phyloP scores from a whole-genome alignment of 2,888 invertebrate genomes.

The Eugnorisma glareosa region DNA sequence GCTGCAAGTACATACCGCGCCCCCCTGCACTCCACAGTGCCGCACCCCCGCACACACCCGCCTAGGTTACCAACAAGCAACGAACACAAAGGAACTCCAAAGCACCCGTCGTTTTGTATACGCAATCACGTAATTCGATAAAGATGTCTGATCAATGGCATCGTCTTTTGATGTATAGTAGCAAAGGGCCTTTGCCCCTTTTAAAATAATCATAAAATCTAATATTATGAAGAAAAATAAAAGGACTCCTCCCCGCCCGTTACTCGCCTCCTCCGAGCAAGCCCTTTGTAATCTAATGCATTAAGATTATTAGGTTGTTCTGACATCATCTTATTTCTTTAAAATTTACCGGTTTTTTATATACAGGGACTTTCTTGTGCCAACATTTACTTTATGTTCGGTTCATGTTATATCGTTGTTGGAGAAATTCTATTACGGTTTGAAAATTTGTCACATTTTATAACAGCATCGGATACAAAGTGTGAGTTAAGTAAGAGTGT shows the following conservation, averaged over 20 bases:
- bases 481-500: slow-evolving; percentile 48
- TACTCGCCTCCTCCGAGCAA: slow-evolving; percentile 72
- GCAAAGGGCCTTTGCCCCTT: slow-evolving; percentile 76
- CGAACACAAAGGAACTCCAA: slow-evolving; percentile 76
- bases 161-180: slow-evolving; percentile 75
- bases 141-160: slow-evolving; percentile 76
- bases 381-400: slow-evolving; percentile 58
- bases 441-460: slow-evolving; percentile 54
- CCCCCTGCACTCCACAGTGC: slow-evolving; percentile 64
- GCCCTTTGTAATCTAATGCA: slow-evolving; percentile 86
- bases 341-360: slow-evolving; percentile 78
- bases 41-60: slow-evolving; percentile 65
- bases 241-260: slow-evolving; percentile 74
- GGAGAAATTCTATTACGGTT: slow-evolving; percentile 35
- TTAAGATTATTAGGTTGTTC: slow-evolving; percentile 86
- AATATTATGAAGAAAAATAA: slow-evolving; percentile 84
- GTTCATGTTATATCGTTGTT: slow-evolving; percentile 42
- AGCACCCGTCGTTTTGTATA: slow-evolving; percentile 67
- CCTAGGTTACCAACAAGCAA: slow-evolving; percentile 74
- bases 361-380: slow-evolving; percentile 56
- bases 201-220: slow-evolving; percentile 85
- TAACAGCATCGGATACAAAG: slow-evolving; percentile 32
- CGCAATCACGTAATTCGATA: slow-evolving; percentile 78
- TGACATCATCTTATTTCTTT: slow-evolving; percentile 81
- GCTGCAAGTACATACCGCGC: slow-evolving; percentile 84